Evolutionary conservation across 2,888 invertebrate genomes (phyloP).

Genomic region (Mythimna vitellina): DNA sequence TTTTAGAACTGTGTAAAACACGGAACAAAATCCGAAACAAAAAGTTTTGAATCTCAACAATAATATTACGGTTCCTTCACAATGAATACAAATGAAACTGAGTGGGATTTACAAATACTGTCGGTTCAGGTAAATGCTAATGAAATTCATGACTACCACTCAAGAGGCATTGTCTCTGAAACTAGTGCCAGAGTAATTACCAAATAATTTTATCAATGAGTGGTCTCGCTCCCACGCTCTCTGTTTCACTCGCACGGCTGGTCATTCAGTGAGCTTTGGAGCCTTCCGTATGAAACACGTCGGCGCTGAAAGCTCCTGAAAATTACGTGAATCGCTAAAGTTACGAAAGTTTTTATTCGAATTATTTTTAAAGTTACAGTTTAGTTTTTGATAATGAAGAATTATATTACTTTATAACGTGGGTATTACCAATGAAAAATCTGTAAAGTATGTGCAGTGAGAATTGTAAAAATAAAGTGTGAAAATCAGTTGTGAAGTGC

Average conservation of each 20-base stretch:
- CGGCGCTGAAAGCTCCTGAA: slow-evolving; percentile 52
- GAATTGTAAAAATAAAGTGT: slow-evolving; percentile 31
- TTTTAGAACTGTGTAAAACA: too few species aligned
- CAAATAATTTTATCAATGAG: slow-evolving; percentile 57
- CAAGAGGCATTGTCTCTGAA: neutral
- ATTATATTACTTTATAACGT: neutral
- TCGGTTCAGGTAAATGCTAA: neutral
- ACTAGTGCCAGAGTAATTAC: neutral
- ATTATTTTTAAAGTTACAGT: neutral
- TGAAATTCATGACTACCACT: neutral
- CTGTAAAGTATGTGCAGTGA: slow-evolving; percentile 13
- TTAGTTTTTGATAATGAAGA: neutral
- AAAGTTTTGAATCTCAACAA: too few species aligned
- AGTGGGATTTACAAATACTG: neutral
- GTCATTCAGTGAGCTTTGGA: slow-evolving; percentile 70
- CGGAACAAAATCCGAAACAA: too few species aligned
- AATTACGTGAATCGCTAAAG: slow-evolving; percentile 49
- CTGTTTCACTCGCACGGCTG: slow-evolving; percentile 53
- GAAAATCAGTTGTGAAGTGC: slow-evolving; percentile 33
- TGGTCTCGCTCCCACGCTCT: slow-evolving; percentile 25
- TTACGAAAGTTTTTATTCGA: slow-evolving; percentile 30
- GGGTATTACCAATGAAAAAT: neutral
- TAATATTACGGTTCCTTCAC: neutral
- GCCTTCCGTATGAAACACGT: slow-evolving; percentile 65
- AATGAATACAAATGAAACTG: neutral